These are phyloP conservation scores for Rhagophthalmus giganteus DNA, from an alignment of 2,888 invertebrate genomes.

Conservation along the genomic window DNA sequence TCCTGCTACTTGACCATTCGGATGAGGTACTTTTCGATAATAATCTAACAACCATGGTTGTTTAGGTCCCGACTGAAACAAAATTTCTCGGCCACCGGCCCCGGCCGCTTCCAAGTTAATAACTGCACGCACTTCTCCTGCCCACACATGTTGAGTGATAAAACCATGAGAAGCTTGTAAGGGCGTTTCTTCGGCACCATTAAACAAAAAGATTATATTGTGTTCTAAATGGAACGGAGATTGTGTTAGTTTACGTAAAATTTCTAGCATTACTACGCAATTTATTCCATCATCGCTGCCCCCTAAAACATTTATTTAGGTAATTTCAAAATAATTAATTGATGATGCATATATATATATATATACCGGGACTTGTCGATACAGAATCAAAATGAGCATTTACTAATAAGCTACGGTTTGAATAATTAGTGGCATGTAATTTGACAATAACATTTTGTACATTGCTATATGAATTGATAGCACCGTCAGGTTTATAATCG, in stretches of 20 bases:
- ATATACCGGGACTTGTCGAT: slow-evolving; percentile 78
- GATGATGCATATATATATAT: neutral
- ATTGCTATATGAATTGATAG: slow-evolving; percentile 81
- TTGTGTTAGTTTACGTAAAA: slow-evolving; percentile 61
- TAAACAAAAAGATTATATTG: slow-evolving; percentile 70
- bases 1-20: slow-evolving; percentile 60
- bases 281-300: slow-evolving; percentile 88
- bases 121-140: slow-evolving; percentile 73
- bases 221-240: slow-evolving; percentile 56
- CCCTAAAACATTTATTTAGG: slow-evolving; percentile 56
- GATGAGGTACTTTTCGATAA: slow-evolving; percentile 61
- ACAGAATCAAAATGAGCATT: slow-evolving; percentile 94
- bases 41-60: slow-evolving; percentile 67
- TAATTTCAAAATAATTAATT: neutral
- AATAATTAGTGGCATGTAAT: slow-evolving; percentile 61
- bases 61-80: slow-evolving; percentile 85
- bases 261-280: slow-evolving; percentile 70
- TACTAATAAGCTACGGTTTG: slow-evolving; percentile 67
- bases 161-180: slow-evolving; percentile 66
- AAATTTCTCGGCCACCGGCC: slow-evolving; percentile 84
- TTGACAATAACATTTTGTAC: slow-evolving; percentile 80
- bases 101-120: slow-evolving; percentile 93
- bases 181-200: slow-evolving; percentile 74
- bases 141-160: slow-evolving; percentile 72
- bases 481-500: slow-evolving; percentile 66